Evolutionary conservation across 92 coral and sea anemone genomes (phyloP), one percentile per base, ranked within the genome.

Genomic region (Pocillopora grandis): DNA sequence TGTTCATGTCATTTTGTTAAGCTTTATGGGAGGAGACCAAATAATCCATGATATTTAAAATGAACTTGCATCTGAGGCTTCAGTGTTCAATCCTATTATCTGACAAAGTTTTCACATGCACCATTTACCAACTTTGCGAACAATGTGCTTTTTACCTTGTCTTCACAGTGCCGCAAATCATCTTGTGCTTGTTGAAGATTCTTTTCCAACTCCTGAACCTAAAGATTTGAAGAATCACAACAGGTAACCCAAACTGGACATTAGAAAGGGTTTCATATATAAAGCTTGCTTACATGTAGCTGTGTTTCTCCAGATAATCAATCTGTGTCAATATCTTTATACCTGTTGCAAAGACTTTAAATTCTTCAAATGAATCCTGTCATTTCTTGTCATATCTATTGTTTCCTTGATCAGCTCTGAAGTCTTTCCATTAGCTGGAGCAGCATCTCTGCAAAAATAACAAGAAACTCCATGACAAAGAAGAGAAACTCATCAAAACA

Each of bases 341-440:
- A 82, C 86, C 86, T 82, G 78, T 6, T 73, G 65, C 66, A 82
- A 55, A 5, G 86, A 82, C 12, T 62, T 72, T 55, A 82, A 37
- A 15, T 63, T 62, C 23, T 73, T 63, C 79, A 82, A 49, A 72
- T 62, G 52, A 73, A 82, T 27, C 72, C 72, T 23, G 33, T 72
- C 20, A 11, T 48, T 82, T 61, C 63, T 64, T 0, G 35, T 55
- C 48, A 82, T 20, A 15, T 15, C 49, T 9, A 82, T 72, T 20
- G 86, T 72, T n/a, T 82, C 86, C 23, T 55, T 72, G 33, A 82
- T 82, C 52, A 64, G 72, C 19, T 62, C 79, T 20, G 86, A 49
- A 12, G 86, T 73, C 58, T 72, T 82, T 27, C 86, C 79, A 72
- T 72, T 66, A 15, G 64, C 67, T 16, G 63, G 72, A 5, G 62